Base-by-base conservation (phyloP, 2,797 vertebrate species). In the Pangasius krempfi region DNA sequence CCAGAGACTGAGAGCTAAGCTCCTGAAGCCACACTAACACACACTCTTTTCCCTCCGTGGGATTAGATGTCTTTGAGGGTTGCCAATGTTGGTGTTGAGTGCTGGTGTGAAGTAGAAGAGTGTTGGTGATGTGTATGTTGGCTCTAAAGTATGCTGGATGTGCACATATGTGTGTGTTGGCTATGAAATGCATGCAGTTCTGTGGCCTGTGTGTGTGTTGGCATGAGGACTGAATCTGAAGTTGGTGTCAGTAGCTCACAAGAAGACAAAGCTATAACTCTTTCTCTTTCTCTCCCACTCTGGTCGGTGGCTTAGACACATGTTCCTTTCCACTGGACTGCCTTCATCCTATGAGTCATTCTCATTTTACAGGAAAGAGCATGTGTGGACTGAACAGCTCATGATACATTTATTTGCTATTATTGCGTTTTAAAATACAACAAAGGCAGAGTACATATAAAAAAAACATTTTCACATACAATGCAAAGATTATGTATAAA, bases 51-150 rank as follows among this genome's bases (percentile, higher is more conserved):
- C 81, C 79, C 88, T 66, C 78, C 87, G 87, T 89, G 91, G 88
- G 87, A 76, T 89, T 89, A 85, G 85, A 88, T 94, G 93, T 90
- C 87, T 76, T 86, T 88, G 92, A 94, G 92, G 91, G 89, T 88
- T 89, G 89, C 93, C 78, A 90, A 92, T 90, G 84, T 90, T 86
- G 89, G 89, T 91, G 89, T 87, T 90, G 95, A 92, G 95, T 95
- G 94, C 93, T 95, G 94, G 95, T 93, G 93, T 90, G 90, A 93
- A 93, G 93, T 90, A 93, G 92, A 94, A 93, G 92, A 90, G 92
- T 89, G 91, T 94, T 94, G 93, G 93, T 94, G 92, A 94, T 92
- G 83, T 91, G 89, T 87, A 81, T 92, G 91, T 92, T 89, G 91
- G 89, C 88, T 87, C 85, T 89, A 92, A 91, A 88, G 89, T 89